phyloP scores from a whole-genome alignment of 2,113 vertebrate genomes.

The Leptocoma aspasia region DNA sequence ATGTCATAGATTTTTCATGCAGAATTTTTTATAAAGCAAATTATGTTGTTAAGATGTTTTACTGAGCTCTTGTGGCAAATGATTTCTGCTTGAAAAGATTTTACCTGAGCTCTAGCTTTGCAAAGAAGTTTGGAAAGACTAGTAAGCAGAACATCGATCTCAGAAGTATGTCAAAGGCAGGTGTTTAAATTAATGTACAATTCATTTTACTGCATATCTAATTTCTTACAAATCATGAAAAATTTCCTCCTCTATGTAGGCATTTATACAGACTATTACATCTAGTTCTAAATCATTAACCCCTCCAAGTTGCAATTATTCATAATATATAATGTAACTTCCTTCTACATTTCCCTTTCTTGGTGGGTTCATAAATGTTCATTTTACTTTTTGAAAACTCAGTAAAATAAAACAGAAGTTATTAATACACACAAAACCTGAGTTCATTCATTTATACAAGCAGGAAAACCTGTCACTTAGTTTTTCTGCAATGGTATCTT shows the following conservation, averaged over 20 bases:
- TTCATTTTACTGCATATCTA: slow-evolving; percentile 45
- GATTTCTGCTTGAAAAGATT: not conserved
- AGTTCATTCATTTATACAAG: not conserved
- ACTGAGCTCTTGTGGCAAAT: not conserved
- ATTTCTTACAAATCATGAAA: slow-evolving; percentile 53
- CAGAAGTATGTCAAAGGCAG: slow-evolving; percentile 31
- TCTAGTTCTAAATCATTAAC: slow-evolving; percentile 58
- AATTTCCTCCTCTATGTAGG: slow-evolving; percentile 15
- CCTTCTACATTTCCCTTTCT: not conserved
- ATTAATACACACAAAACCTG: not conserved
- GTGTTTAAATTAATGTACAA: slow-evolving; percentile 53
- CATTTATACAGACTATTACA: slow-evolving; percentile 58
- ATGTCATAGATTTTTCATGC: not conserved
- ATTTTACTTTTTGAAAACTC: slow-evolving; percentile 8
- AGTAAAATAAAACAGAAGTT: slow-evolving; percentile 1
- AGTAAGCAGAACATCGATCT: slow-evolving; percentile 9
- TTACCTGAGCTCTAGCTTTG: not conserved
- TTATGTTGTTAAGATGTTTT: not conserved
- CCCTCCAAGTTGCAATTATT: slow-evolving; percentile 6
- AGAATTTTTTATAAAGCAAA: not conserved
- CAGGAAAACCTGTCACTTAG: not conserved
- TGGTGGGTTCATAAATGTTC: not conserved
- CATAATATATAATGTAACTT: slow-evolving; percentile 9
- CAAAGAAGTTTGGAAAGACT: not conserved
- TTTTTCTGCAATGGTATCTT: not conserved